Evolutionary conservation across 2,113 vertebrate genomes (phyloP), one percentile per base, ranked within the genome.

Genomic region (Dicaeum eximium): DNA sequence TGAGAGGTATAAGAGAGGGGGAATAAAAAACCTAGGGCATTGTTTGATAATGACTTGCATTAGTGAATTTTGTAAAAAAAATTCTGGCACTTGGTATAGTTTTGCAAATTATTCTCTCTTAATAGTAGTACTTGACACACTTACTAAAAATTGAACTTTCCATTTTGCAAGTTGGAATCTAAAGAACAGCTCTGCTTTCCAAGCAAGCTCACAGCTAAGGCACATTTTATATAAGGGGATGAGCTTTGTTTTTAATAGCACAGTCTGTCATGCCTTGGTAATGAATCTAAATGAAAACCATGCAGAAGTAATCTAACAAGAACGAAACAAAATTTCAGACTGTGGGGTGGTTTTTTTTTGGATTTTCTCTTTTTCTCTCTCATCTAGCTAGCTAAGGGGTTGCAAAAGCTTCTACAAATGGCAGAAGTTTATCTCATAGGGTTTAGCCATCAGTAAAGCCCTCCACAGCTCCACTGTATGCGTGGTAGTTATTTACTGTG

Each of bases 301-400:
- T 20, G 44, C 11, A 81, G 38, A 25, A 40, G 27, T 35, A 82
- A 64, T 40, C 66, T 17, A 86, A 7, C 30, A 82, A 57, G n/a
- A 86, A 85, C 24, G n/a, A 28, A 81, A 25, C 5, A 69, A 61
- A 57, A 66, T 62, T 80, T 91, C 40, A 84, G 50, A 19, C 53
- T 38, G 7, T 2, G 25, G 31, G 4, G 1, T 38, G n/a, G 0
- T 0, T 13, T 15, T 71, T 71, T 74, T 4, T 35, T 8, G 4
- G 3, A 5, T 37, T 48, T 33, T 58, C 4, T n/a, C 7, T 38
- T 87, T 71, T 80, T 44, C 24, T 44, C n/a, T 57, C 37, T 64
- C 8, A 31, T 64, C 24, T 37, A 38, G 15, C 28, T 66, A 61
- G 13, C 42, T 62, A 35, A 75, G 54, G 60, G 57, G 31, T 79